Conservation (phyloP, 53 echinoderm and acorn worm genomes). For the Temnopleurus reevesii region DNA sequence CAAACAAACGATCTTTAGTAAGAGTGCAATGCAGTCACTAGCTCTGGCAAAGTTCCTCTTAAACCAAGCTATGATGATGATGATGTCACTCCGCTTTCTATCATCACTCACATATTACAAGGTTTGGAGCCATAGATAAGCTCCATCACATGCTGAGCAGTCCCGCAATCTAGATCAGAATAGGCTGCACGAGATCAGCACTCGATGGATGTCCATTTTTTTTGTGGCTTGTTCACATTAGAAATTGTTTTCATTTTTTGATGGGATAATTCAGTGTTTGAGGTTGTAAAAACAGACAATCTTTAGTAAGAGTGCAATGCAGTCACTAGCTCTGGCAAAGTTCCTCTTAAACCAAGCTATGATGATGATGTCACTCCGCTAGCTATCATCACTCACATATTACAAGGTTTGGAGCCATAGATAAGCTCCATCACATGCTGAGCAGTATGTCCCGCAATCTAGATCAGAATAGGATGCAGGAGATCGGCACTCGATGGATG, state of each 20-base stretch:
- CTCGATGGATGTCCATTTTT: no score
- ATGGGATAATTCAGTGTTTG: no score
- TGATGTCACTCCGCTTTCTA: no score
- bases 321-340: background rate
- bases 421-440: constrained; percentile 26
- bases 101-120: constrained; percentile 12
- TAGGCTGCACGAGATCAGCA: background rate
- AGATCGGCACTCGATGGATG: background rate
- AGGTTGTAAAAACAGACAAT: no score
- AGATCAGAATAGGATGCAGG: constrained; percentile 23
- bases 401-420: constrained; percentile 29
- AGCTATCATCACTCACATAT: constrained; percentile 4
- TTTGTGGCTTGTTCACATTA: no score
- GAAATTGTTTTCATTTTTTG: no score
- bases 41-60: no score
- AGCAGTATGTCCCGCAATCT: background rate
- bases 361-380: background rate
- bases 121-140: constrained; percentile 41
- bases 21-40: no score
- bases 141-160: background rate
- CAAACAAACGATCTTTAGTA: no score
- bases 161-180: constrained; percentile 22
- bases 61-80: no score
- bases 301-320: no score
- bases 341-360: background rate